phyloP scores from a whole-genome alignment of 2,113 vertebrate species.

The Hucho hucho region DNA sequence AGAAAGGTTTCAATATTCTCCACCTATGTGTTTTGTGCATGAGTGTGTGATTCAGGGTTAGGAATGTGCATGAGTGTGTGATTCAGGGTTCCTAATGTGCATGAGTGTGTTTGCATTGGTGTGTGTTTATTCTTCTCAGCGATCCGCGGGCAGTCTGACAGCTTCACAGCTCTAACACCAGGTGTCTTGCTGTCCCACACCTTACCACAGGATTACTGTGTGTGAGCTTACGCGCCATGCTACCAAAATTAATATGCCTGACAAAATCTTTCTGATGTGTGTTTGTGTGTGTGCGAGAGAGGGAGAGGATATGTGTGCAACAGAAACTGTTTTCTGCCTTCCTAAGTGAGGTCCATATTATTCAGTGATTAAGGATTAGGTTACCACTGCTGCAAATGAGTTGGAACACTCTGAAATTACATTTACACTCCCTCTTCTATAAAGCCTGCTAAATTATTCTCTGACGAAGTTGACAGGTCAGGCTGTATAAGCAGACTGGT shows the following conservation, averaged over 20 bases:
- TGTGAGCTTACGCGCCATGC: not conserved
- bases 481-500: constrained; percentile 15
- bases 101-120: not conserved
- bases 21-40: constrained; percentile 6
- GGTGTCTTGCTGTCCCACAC: constrained; percentile 6
- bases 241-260: too few relatives aligned
- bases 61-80: not conserved
- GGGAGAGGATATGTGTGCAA: constrained; percentile 4
- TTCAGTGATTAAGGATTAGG: constrained; percentile 48
- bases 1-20: constrained; percentile 43
- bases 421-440: constrained; percentile 41
- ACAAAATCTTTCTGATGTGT: not conserved
- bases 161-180: constrained; percentile 7
- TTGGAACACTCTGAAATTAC: constrained; percentile 49
- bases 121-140: constrained; percentile 3
- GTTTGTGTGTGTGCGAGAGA: not conserved
- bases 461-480: not conserved
- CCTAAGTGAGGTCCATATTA: constrained; percentile 38
- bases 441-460: constrained; percentile 25
- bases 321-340: not conserved
- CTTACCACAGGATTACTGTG: not conserved
- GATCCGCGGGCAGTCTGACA: constrained; percentile 5
- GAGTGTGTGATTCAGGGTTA: not conserved
- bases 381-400: constrained; percentile 55
- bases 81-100: not conserved